Evolutionary conservation across 2,888 invertebrate species (phyloP).

Genomic region (Standfussiana lucernea): DNA sequence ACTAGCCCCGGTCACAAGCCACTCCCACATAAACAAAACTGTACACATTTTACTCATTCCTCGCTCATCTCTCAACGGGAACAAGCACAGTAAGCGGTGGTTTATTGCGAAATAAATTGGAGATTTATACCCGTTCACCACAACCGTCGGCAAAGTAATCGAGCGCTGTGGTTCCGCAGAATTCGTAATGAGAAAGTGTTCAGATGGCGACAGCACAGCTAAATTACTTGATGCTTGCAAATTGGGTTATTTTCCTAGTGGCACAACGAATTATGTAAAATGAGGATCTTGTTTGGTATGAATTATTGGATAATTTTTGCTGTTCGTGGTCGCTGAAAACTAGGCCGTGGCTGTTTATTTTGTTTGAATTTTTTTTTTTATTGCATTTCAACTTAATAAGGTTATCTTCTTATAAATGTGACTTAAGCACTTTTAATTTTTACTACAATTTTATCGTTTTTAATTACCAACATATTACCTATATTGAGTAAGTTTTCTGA

Average conservation of each 20-base stretch:
- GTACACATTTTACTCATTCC: constrained; percentile 25
- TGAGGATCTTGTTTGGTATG: constrained; percentile 35
- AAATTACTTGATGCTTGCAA: constrained; percentile 62
- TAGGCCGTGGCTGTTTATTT: constrained; percentile 1
- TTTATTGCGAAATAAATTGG: constrained; percentile 69
- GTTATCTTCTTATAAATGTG: not conserved
- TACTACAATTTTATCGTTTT: not conserved
- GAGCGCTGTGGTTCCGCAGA: constrained; percentile 60
- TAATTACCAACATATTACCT: not conserved
- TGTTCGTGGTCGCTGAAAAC: constrained; percentile 38
- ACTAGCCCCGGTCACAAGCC: not conserved
- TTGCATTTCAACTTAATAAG: not conserved
- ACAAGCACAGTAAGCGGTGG: constrained; percentile 33
- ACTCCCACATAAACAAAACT: constrained; percentile 4
- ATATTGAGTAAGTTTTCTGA: not conserved
- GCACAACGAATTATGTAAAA: constrained; percentile 61
- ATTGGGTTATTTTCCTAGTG: constrained; percentile 64
- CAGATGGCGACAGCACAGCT: constrained; percentile 39
- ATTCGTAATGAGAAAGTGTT: constrained; percentile 67
- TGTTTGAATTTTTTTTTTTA: not conserved
- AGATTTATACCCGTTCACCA: constrained; percentile 65
- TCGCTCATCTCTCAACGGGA: constrained; percentile 54
- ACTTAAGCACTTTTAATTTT: not conserved
- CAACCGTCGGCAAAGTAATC: constrained; percentile 64
- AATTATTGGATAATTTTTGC: constrained; percentile 46